These are phyloP conservation scores for Sympetrum striolatum DNA, from an alignment of 2,888 invertebrate genomes.

Conservation along the genomic window DNA sequence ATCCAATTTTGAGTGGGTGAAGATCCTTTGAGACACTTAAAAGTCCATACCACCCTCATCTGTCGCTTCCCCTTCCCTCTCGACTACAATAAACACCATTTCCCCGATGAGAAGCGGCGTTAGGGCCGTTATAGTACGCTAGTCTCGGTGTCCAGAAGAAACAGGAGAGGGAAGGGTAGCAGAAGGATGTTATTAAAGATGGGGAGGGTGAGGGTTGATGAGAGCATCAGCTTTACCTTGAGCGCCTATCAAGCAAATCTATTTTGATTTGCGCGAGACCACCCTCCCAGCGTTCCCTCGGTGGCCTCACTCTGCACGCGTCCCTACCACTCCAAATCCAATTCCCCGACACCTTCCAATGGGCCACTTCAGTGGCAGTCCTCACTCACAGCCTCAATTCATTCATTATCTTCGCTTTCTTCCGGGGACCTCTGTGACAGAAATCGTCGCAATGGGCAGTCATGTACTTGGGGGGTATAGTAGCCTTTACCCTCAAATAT, in stretches of 20 bases:
- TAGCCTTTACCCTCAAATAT: not conserved
- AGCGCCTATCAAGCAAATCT: not conserved
- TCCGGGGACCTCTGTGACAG: not conserved
- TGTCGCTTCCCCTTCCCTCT: not conserved
- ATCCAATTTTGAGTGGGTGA: not conserved
- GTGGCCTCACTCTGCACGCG: not conserved
- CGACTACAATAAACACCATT: not conserved
- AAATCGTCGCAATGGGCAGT: not conserved
- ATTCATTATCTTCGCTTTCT: not conserved
- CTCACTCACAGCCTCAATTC: not conserved
- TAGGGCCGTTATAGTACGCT: not conserved
- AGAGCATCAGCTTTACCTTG: not conserved
- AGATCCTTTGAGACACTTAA: not conserved
- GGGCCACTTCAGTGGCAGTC: not conserved
- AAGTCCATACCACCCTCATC: not conserved
- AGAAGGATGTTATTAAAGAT: not conserved
- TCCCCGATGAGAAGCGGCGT: not conserved
- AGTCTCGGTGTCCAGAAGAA: not conserved
- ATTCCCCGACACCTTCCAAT: not conserved
- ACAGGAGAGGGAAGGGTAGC: not conserved
- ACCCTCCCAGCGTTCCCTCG: not conserved
- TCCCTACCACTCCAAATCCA: not conserved
- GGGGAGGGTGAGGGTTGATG: not conserved
- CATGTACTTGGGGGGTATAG: not conserved
- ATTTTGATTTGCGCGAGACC: not conserved